phyloP scores from a whole-genome alignment of 64 coral and sea anemone genomes.

The Astreopora myriophthalma region DNA sequence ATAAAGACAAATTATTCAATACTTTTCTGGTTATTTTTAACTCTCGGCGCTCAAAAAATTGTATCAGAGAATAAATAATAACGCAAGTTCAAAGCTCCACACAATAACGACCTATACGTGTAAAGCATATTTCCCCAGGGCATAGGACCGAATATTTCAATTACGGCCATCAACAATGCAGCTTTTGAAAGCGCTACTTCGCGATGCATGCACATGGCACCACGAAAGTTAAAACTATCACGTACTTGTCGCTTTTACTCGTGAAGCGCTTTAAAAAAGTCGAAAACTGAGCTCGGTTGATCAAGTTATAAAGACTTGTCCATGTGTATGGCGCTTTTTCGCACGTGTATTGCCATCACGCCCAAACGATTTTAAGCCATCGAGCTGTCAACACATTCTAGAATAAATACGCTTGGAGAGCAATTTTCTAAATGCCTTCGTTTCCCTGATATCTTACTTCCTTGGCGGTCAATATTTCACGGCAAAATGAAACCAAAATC shows the following conservation, averaged over 20 bases:
- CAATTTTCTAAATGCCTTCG: slow-evolving; percentile 72
- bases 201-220: background rate
- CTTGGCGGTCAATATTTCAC: slow-evolving; percentile 32
- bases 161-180: slow-evolving; percentile 9
- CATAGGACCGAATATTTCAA: slow-evolving; percentile 3
- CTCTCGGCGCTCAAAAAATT: background rate
- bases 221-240: background rate
- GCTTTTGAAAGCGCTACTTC: slow-evolving; percentile 13
- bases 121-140: slow-evolving; percentile 20
- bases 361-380: slow-evolving; percentile 37
- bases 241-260: background rate
- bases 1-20: background rate
- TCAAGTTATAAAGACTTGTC: background rate
- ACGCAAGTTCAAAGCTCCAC: background rate
- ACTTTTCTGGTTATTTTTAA: background rate
- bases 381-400: slow-evolving; percentile 66
- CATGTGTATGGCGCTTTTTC: background rate
- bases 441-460: slow-evolving; percentile 59
- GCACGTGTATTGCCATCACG: slow-evolving; percentile 51
- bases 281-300: background rate
- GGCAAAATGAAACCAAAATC: background rate
- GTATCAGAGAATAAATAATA: background rate
- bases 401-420: slow-evolving; percentile 51
- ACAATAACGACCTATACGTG: background rate
- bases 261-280: slow-evolving; percentile 37